Percentiles rank a stretch among this genome's conserved stretches.
Conservation (phyloP, 2,888 invertebrate species). For the Drosophila cognata region DNA sequence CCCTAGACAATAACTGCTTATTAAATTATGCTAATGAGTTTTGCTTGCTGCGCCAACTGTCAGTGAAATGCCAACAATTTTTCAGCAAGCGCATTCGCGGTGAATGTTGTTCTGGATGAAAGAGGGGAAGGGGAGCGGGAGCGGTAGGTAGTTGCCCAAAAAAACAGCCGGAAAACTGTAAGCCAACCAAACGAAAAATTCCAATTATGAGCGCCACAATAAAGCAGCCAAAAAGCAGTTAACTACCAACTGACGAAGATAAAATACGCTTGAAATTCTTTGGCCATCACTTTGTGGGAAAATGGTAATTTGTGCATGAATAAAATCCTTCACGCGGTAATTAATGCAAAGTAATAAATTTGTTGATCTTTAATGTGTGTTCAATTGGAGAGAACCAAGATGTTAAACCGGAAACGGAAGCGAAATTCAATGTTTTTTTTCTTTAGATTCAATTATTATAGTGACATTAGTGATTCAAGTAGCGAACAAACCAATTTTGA, state of each 20-base stretch:
- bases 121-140: too few species aligned
- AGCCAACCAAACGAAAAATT: constrained; percentile 59
- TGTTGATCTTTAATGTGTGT: neutral
- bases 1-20: constrained; percentile 73
- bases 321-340: neutral
- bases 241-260: constrained; percentile 13
- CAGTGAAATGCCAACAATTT: constrained; percentile 59
- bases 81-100: constrained; percentile 4
- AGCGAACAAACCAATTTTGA: too few species aligned
- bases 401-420: neutral
- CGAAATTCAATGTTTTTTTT: neutral
- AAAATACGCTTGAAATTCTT: constrained; percentile 23
- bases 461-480: too few species aligned
- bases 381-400: neutral
- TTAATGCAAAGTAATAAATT: neutral
- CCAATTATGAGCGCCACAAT: constrained; percentile 56
- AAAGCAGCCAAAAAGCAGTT: constrained; percentile 26
- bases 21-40: constrained; percentile 81
- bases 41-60: constrained; percentile 59
- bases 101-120: neutral
- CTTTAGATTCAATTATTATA: neutral
- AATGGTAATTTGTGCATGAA: neutral
- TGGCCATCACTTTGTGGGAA: neutral
- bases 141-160: neutral
- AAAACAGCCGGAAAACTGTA: constrained; percentile 26